A percentile compares a stretch with the other conserved stretches of the same genome.
Conservation (phyloP, 2,113 vertebrate genomes). For the Herpetotheres cachinnans region DNA sequence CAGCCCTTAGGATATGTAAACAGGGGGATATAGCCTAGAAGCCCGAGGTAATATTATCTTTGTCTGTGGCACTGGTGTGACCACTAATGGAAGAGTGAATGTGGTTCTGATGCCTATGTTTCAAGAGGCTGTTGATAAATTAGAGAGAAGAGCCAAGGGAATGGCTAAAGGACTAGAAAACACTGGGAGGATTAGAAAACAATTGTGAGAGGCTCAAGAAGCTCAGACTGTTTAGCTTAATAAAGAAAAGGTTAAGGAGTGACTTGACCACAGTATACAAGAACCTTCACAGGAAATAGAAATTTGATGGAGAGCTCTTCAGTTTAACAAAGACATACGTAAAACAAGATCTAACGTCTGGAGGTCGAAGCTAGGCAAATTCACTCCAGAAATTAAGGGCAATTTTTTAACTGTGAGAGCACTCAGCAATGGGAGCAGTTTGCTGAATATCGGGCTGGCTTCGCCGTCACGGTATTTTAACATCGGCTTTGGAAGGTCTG, state of each 20-base stretch:
- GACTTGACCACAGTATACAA: constrained; percentile 48
- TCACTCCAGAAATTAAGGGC: not conserved
- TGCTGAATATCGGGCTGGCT: not conserved
- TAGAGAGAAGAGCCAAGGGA: constrained; percentile 38
- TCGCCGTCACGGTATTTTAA: accelerated
- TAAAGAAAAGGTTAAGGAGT: constrained; percentile 65
- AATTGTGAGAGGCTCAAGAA: constrained; percentile 65
- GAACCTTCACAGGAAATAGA: constrained; percentile 47
- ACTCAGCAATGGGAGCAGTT: not conserved
- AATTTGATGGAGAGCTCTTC: constrained; percentile 61
- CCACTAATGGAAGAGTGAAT: constrained; percentile 43
- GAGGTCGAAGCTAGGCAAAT: not conserved
- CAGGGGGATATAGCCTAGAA: not conserved
- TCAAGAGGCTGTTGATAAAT: constrained; percentile 66
- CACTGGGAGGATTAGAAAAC: constrained; percentile 61
- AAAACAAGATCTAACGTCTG: constrained; percentile 11
- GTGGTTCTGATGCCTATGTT: constrained; percentile 17
- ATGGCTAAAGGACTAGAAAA: constrained; percentile 52
- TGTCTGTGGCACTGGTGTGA: constrained; percentile 18
- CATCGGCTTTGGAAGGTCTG: not conserved
- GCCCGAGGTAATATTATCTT: not conserved
- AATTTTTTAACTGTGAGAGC: not conserved
- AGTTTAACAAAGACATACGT: not conserved
- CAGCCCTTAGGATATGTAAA: not conserved
- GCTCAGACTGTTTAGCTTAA: constrained; percentile 63